phyloP scores from a whole-genome alignment of 2,888 invertebrate genomes.

The Hypomecis punctinalis region DNA sequence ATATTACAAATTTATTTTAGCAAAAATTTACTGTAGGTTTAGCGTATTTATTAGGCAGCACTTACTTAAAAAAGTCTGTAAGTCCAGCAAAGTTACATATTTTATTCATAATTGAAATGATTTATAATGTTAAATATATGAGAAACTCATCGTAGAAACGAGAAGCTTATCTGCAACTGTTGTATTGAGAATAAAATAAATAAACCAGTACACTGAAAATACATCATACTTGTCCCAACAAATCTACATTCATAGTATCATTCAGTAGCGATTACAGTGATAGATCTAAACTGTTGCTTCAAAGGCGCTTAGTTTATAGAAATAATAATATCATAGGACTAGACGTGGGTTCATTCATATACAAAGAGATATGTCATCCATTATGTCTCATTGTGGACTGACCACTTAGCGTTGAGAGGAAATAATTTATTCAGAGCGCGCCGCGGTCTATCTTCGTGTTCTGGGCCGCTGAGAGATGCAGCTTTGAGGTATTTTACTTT shows the following conservation, averaged over 20 bases:
- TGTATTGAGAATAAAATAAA: slow-evolving; percentile 14
- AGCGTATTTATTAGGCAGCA: too few relatives aligned
- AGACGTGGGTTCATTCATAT: slow-evolving; percentile 63
- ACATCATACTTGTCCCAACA: slow-evolving; percentile 27
- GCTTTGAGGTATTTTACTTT: slow-evolving; percentile 31
- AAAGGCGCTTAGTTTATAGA: slow-evolving; percentile 58
- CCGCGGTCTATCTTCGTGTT: slow-evolving; percentile 48
- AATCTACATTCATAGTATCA: slow-evolving; percentile 37
- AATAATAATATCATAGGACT: slow-evolving; percentile 60
- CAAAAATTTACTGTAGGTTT: too few relatives aligned
- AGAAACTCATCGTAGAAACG: too few relatives aligned
- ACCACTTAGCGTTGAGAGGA: slow-evolving; percentile 76
- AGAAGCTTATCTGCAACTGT: too few relatives aligned
- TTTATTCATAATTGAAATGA: too few relatives aligned
- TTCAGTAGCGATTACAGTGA: slow-evolving; percentile 58
- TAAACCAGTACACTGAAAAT: slow-evolving; percentile 13
- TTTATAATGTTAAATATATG: too few relatives aligned
- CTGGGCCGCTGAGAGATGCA: slow-evolving; percentile 25
- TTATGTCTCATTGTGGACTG: slow-evolving; percentile 74
- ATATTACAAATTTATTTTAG: too few relatives aligned
- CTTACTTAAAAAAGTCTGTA: too few relatives aligned
- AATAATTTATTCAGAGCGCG: slow-evolving; percentile 76
- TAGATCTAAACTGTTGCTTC: slow-evolving; percentile 58
- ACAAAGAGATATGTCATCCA: slow-evolving; percentile 76
- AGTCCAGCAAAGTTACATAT: too few relatives aligned